Percentiles rank a stretch among this genome's conserved stretches.
These are phyloP conservation scores for Calcarius ornatus DNA, from an alignment of 2,113 vertebrate genomes.

Conservation along the genomic window DNA sequence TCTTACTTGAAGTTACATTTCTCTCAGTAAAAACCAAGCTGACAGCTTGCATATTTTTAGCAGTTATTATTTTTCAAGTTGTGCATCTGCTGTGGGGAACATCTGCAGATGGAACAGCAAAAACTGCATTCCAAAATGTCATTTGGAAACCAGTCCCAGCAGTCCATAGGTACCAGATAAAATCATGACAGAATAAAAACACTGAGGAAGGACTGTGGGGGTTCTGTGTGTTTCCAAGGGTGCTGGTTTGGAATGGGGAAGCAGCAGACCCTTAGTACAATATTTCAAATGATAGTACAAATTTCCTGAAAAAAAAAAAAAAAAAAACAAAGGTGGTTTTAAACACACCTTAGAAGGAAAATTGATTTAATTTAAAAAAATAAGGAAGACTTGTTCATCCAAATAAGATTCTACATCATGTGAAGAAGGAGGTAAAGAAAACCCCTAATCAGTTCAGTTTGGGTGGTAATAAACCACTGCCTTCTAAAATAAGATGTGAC, in stretches of 20 bases:
- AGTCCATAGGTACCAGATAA: not conserved
- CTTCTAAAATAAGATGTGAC: not conserved
- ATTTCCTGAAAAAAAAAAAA: not conserved
- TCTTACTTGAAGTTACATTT: not conserved
- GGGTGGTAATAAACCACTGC: not conserved
- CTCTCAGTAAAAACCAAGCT: not conserved
- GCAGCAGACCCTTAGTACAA: not conserved
- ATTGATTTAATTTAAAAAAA: not conserved
- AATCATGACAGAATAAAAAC: not conserved
- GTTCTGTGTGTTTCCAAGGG: not conserved
- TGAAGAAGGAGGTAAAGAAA: not conserved
- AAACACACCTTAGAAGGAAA: not conserved
- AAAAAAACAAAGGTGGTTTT: not conserved
- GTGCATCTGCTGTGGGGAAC: slow-evolving; percentile 16
- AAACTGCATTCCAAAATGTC: not conserved
- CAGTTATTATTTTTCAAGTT: slow-evolving; percentile 16
- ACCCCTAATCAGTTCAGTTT: not conserved
- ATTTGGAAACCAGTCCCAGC: not conserved
- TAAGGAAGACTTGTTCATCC: not conserved
- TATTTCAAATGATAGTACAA: not conserved
- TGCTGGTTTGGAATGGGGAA: not conserved
- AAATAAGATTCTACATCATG: not conserved
- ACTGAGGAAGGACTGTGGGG: not conserved
- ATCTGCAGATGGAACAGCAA: not conserved
- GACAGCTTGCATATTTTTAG: slow-evolving; percentile 34